Evolutionary conservation across 2,113 vertebrate species (phyloP).

Genomic region (Nesoenas mayeri): DNA sequence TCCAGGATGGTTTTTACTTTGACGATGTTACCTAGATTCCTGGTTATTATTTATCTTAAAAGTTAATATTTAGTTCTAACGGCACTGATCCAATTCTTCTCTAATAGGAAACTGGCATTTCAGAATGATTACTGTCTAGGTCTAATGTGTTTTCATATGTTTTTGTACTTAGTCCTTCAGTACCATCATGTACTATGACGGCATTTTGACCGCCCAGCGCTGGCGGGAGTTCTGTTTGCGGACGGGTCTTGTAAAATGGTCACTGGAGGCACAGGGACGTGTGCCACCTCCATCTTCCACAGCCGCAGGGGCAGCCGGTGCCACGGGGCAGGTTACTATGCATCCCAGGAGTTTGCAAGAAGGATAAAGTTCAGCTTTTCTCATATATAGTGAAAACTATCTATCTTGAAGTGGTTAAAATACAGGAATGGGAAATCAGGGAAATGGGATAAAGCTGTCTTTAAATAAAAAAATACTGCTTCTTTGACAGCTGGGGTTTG

Average conservation of each 20-base stretch:
- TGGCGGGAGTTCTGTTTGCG: not conserved
- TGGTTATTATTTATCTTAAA: conserved; percentile 69
- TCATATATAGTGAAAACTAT: rapidly evolving
- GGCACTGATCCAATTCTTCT: conserved; percentile 45
- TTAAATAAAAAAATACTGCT: not conserved
- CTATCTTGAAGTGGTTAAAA: not conserved
- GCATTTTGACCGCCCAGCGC: not conserved
- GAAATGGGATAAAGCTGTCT: not conserved
- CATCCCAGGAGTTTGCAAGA: not conserved
- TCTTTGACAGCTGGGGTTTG: not conserved
- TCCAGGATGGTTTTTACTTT: not conserved
- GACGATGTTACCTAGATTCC: not conserved
- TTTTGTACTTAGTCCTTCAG: conserved; percentile 17
- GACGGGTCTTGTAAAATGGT: not conserved
- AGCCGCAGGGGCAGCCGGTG: not conserved
- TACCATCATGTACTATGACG: rapidly evolving
- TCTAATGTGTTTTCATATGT: conserved; percentile 33
- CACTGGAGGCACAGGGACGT: not conserved
- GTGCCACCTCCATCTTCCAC: not conserved
- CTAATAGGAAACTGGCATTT: conserved; percentile 60
- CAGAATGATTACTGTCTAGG: conserved; percentile 24
- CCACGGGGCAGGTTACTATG: rapidly evolving
- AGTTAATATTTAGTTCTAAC: conserved; percentile 68
- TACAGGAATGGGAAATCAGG: not conserved
- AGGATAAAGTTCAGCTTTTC: not conserved